Base-by-base conservation (phyloP, 37 sponge, comb jelly and placozoan genomes). In the Halichondria panicea region DNA sequence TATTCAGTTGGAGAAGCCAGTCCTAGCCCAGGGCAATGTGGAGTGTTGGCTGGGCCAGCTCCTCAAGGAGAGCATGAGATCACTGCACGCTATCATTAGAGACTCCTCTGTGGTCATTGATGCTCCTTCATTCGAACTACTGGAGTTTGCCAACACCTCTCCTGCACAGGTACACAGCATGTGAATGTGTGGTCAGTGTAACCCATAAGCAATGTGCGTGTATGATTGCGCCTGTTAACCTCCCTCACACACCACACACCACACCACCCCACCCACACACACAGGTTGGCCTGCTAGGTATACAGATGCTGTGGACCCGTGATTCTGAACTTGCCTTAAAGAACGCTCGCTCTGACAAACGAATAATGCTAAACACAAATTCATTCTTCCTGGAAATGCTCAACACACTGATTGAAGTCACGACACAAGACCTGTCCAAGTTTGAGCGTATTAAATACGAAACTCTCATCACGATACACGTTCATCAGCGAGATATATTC, bases 251-350 rank as follows among this genome's bases (percentile, higher is more conserved):
- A n/a, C n/a, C n/a, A n/a, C n/a, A n/a, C n/a, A n/a, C n/a, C n/a
- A n/a, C n/a, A n/a, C n/a, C n/a, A n/a, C n/a, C n/a, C n/a, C n/a
- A n/a, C 21, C 45, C 32, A 5, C 34, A 8, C 61, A 27, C 67
- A 39, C 36, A 83, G 82, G 95, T 97, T 58, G 98, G 98, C 0
- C 65, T 97, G 35, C 88, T 97, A 13, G 98, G 94, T 18, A 82
- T 97, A 30, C 98, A 97, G 77, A 91, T 97, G 89, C 41, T 94
- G 25, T 97, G 98, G 98, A 97, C 98, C 2, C 69, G 89, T 54
- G 92, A 97, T 65, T 83, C 94, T 22, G 95, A 97, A 63, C 53
- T 37, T 19, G 98, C 94, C 3, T 83, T 97, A 36, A 73, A 55
- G 34, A 79, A 50, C 40, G 92, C 92, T 61, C 87, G 91, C 33